Percentiles rank a stretch among this genome's conserved stretches.
Conservation (phyloP, 1,140 invertebrate species). For the Proctacanthus coquilletti region DNA sequence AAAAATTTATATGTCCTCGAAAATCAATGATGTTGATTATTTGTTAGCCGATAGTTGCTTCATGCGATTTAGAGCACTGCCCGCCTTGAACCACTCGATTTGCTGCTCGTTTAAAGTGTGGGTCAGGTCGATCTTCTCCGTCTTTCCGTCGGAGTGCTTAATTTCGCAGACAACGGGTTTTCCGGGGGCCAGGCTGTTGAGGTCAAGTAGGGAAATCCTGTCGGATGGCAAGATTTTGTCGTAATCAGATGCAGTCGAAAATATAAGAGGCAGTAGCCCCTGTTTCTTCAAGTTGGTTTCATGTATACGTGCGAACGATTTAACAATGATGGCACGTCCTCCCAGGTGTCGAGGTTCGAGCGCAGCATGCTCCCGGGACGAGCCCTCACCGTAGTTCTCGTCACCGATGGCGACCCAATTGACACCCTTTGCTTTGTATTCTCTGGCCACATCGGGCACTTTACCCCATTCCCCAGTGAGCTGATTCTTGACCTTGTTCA, state of each 20-base stretch:
- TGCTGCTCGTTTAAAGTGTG: slow-evolving; percentile 96
- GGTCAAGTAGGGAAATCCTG: slow-evolving; percentile 81
- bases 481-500: slow-evolving; percentile 93
- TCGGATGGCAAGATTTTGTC: slow-evolving; percentile 92
- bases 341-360: slow-evolving; percentile 83
- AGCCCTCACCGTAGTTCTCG: slow-evolving; percentile 96
- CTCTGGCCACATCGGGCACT: slow-evolving; percentile 86
- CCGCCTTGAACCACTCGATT: slow-evolving; percentile 97
- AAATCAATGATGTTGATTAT: no score
- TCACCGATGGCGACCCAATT: slow-evolving; percentile 93
- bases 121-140: slow-evolving; percentile 76
- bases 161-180: slow-evolving; percentile 85
- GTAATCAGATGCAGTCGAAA: slow-evolving; percentile 87
- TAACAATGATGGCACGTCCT: slow-evolving; percentile 95
- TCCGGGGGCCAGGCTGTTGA: slow-evolving; percentile 75
- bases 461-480: slow-evolving; percentile 70
- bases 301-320: slow-evolving; percentile 98
- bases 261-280: slow-evolving; percentile 91
- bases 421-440: slow-evolving; percentile 82
- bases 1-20: no score
- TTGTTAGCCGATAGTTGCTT: slow-evolving; percentile 58
- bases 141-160: slow-evolving; percentile 78
- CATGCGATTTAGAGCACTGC: slow-evolving; percentile 97
- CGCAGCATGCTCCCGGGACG: slow-evolving; percentile 90
- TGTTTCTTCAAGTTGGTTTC: slow-evolving; percentile 99